phyloP scores from a whole-genome alignment of 2,888 invertebrate genomes.

The Eilema caniola region DNA sequence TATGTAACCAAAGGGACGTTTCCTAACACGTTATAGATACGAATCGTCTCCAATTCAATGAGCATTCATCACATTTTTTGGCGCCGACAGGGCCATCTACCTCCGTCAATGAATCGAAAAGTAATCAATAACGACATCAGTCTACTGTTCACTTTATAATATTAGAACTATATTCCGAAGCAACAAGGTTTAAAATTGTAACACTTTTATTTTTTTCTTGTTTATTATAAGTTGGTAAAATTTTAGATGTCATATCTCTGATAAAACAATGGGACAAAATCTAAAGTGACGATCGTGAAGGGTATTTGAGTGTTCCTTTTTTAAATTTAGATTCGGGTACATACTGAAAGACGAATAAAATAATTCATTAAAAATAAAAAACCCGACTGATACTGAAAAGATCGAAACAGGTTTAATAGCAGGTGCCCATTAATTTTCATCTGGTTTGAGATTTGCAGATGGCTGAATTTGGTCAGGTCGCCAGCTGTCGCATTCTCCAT shows the following conservation, averaged over 20 bases:
- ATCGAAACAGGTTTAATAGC: too few relatives aligned
- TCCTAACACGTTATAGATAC: constrained; percentile 51
- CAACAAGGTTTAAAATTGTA: constrained; percentile 8
- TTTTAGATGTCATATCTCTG: constrained; percentile 44
- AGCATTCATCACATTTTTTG: constrained; percentile 56
- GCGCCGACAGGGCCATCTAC: constrained; percentile 50
- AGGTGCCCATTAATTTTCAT: too few relatives aligned
- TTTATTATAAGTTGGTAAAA: constrained; percentile 15
- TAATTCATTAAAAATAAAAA: too few relatives aligned
- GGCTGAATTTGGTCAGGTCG: too few relatives aligned
- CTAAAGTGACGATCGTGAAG: constrained; percentile 39
- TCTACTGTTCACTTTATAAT: constrained; percentile 22
- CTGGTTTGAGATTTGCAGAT: too few relatives aligned
- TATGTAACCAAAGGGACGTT: constrained; percentile 29
- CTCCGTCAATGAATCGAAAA: constrained; percentile 50
- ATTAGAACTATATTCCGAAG: neutral
- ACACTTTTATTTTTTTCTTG: neutral
- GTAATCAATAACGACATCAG: constrained; percentile 44
- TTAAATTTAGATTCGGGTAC: constrained; percentile 7
- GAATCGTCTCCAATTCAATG: constrained; percentile 51
- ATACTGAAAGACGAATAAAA: neutral
- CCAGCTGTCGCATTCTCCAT: too few relatives aligned
- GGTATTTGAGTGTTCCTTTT: constrained; percentile 19
- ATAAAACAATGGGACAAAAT: constrained; percentile 48
- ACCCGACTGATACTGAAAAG: too few relatives aligned